Conservation (phyloP, 2,797 vertebrate species). For the Lepidocolaptes lacrymiger region DNA sequence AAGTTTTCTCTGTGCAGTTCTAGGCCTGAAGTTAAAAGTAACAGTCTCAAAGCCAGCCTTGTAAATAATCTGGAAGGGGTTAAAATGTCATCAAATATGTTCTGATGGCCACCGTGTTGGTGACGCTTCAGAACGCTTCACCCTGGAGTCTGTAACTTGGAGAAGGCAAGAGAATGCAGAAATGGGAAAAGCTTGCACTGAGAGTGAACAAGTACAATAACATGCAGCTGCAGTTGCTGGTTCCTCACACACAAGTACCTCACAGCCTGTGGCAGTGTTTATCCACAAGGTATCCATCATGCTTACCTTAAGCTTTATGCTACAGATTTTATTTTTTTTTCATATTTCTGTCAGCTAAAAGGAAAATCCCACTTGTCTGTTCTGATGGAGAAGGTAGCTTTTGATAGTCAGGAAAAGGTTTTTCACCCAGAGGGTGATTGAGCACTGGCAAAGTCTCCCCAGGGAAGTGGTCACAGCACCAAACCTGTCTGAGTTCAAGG, state of each 20-base stretch:
- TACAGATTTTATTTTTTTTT: neutral
- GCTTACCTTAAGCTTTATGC: neutral
- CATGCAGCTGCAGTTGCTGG: neutral
- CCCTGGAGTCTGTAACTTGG: neutral
- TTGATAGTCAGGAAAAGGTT: neutral
- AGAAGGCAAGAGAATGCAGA: neutral
- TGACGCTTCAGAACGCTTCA: slow-evolving; percentile 16
- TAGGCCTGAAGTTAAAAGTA: neutral
- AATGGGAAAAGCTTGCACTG: neutral
- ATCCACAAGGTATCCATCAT: neutral
- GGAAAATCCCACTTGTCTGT: neutral
- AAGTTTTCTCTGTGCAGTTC: slow-evolving; percentile 27
- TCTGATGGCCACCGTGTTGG: neutral
- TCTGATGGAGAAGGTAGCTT: neutral
- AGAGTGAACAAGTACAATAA: slow-evolving; percentile 34
- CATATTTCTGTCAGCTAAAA: neutral
- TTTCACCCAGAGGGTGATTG: neutral
- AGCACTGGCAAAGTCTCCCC: neutral
- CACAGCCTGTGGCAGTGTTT: neutral
- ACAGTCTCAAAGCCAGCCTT: slow-evolving; percentile 22
- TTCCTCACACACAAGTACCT: slow-evolving; percentile 8
- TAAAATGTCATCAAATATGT: neutral
- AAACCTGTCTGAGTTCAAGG: neutral
- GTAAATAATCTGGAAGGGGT: slow-evolving; percentile 2
- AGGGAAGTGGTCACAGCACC: neutral